Evolutionary conservation across 2,113 vertebrate genomes (phyloP), one percentile per base, ranked within the genome.

Genomic region (Cromileptes altivelis): DNA sequence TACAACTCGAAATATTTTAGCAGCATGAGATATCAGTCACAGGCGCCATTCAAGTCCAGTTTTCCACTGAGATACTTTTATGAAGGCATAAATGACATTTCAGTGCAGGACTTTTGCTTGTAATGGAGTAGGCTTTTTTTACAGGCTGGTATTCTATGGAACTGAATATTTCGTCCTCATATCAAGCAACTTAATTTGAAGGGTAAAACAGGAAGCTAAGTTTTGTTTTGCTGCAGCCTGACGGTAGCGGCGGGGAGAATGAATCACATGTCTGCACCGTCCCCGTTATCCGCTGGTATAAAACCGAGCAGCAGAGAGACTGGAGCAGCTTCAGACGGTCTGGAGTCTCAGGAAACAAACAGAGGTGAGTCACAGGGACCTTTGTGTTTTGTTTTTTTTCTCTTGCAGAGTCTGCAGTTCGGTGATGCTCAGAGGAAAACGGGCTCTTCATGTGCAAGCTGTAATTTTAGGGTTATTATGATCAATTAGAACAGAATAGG

Each of bases 251-350:
- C 23, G 13, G 58, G 18, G 4, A 2, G 67, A 23, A n/a, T 65
- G 76, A 83, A 82, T 88, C 92, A 90, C 88, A 45, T 85, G 80
- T 78, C 62, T 83, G 76, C 82, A 71, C 64, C 75, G 72, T 82
- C 75, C 78, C 85, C 10, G 71, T 84, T 78, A 65, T 79, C 77
- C 73, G 2, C 60, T 23, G 58, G 30, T 89, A 92, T 94, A 94
- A 91, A 91, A 42, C 83, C 0, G 14, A 69, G 75, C 80, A 55
- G 87, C 82, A 79, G 76, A 13, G 40, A 23, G 15, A 5, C 60
- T 7, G 50, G 9, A 7, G 56, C 85, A 86, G 82, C 74, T 81
- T 87, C 89, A 88, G 84, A 77, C 80, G 19, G 45, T 72, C 78
- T 81, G 77, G 84, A 87, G 73, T 70, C 75, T 74, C 74, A 83